A percentile compares a stretch with the other conserved stretches of the same genome.
phyloP scores from a whole-genome alignment of 2,888 invertebrate genomes.

The Orgyia antiqua region DNA sequence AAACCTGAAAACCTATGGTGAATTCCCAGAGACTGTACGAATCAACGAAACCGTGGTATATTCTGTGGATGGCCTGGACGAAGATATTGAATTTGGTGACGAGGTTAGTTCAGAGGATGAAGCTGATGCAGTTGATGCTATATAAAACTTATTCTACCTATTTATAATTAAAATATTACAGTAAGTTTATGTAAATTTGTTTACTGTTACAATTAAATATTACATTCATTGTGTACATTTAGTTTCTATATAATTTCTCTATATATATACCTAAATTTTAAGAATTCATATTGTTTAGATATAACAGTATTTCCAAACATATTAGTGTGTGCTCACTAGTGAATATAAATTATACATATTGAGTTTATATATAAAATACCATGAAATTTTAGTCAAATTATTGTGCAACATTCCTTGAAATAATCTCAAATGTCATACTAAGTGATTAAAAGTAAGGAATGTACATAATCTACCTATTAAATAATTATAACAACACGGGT shows the following conservation, averaged over 20 bases:
- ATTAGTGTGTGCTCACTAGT: conserved; percentile 37
- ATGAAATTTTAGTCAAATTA: conserved; percentile 35
- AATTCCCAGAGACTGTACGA: conserved; percentile 98
- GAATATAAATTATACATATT: conserved; percentile 24
- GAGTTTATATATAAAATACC: conserved; percentile 19
- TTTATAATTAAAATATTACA: conserved; percentile 56
- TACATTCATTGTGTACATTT: conserved; percentile 52
- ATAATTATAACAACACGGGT: conserved; percentile 43
- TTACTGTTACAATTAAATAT: conserved; percentile 62
- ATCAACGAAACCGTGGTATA: conserved; percentile 98
- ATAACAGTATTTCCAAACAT: conserved; percentile 33
- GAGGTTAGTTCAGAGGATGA: conserved; percentile 95
- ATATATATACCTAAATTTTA: conserved; percentile 29
- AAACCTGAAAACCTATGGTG: conserved; percentile 98
- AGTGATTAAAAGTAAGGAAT: conserved; percentile 54
- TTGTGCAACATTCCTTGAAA: conserved; percentile 64
- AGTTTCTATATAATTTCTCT: conserved; percentile 54
- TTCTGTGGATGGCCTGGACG: conserved; percentile 95
- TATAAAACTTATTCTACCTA: conserved; percentile 59
- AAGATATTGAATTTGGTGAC: conserved; percentile 98
- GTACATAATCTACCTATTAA: conserved; percentile 56
- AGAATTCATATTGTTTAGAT: conserved; percentile 33
- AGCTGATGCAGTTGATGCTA: conserved; percentile 84
- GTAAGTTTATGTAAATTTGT: conserved; percentile 74
- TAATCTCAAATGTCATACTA: conserved; percentile 33